phyloP scores from a whole-genome alignment of 2,888 invertebrate genomes.

The Ecliptopera silaceata region DNA sequence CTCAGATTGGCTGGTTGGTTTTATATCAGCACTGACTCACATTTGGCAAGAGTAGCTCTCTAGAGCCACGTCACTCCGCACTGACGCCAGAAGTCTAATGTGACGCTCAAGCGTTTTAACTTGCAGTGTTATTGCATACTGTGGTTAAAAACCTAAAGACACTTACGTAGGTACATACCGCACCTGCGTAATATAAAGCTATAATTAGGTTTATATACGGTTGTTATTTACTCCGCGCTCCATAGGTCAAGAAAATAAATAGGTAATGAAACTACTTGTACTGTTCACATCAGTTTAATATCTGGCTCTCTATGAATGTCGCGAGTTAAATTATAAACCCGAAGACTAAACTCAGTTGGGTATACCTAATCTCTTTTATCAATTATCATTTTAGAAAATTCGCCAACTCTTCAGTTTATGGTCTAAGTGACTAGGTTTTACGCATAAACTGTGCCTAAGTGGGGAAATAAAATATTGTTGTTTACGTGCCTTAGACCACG shows the following conservation, averaged over 20 bases:
- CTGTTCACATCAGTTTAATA: neutral
- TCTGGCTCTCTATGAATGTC: too few relatives aligned
- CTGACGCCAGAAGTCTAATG: slow-evolving; percentile 56
- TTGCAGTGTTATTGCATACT: slow-evolving; percentile 7
- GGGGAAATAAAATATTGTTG: neutral
- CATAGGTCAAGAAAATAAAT: neutral
- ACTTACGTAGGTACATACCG: slow-evolving; percentile 4
- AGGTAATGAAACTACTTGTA: neutral
- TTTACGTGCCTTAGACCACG: neutral
- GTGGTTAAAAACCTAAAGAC: slow-evolving; percentile 3
- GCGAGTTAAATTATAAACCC: too few relatives aligned
- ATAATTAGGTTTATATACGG: neutral
- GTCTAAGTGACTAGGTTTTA: too few relatives aligned
- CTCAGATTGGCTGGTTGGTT: slow-evolving; percentile 53
- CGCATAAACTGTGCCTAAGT: too few relatives aligned
- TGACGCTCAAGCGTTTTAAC: slow-evolving; percentile 56
- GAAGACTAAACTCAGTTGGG: too few relatives aligned
- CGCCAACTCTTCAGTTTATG: too few relatives aligned
- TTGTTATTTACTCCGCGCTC: neutral
- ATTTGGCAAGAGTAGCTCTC: slow-evolving; percentile 69
- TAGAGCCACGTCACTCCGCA: slow-evolving; percentile 61
- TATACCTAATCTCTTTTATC: too few relatives aligned
- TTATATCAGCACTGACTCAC: slow-evolving; percentile 74
- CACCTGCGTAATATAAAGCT: neutral
- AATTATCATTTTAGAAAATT: too few relatives aligned